Evolutionary conservation across 2,888 invertebrate species (phyloP), one percentile per base, ranked within the genome.

Genomic region (Athetis lepigone): DNA sequence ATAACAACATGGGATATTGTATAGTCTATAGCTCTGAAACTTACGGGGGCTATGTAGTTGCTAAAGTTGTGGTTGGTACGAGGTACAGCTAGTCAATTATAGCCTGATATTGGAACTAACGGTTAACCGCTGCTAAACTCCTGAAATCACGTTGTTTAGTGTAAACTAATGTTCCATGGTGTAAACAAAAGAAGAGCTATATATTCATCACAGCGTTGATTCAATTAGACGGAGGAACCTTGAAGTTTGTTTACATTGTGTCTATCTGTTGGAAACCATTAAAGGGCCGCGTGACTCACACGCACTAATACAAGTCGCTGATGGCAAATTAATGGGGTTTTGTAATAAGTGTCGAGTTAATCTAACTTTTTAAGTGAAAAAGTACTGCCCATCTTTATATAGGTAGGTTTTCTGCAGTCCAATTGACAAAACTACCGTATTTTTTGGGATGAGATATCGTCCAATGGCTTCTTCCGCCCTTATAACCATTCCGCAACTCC

Each of bases 241-340:
- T 71, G 79, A 21, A 27, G 39, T 49, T 40, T 75, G 79, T 77
- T 71, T 77, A 65, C 60, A 45, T 63, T 64, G 33, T 42, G n/a
- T 62, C 29, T 54, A 78, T 70, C 66, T 45, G 27, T 46, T 39
- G 23, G 65, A 50, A 29, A 58, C 63, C 42, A 46, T 47, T 66
- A 64, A 64, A 70, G 75, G 79, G 70, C 67, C 11, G 23, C 16
- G 2, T 78, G 75, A 63, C 52, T 78, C 75, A 75, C 7, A 16
- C 16, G 47, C 58, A 33, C 27, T 36, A 66, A 73, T 77, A 78
- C 55, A 59, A 25, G 29, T 9, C n/a, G 50, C 16, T 57, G 27
- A 27, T 45, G 18, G 8, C 47, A 42, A 33, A 47, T 46, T 52
- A 39, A 56, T 54, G 18, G 25, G 6, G 18, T 43, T 9, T 33